Evolutionary conservation across 2,888 invertebrate species (phyloP), one percentile per base, ranked within the genome.

Genomic region (Buathra laborator): DNA sequence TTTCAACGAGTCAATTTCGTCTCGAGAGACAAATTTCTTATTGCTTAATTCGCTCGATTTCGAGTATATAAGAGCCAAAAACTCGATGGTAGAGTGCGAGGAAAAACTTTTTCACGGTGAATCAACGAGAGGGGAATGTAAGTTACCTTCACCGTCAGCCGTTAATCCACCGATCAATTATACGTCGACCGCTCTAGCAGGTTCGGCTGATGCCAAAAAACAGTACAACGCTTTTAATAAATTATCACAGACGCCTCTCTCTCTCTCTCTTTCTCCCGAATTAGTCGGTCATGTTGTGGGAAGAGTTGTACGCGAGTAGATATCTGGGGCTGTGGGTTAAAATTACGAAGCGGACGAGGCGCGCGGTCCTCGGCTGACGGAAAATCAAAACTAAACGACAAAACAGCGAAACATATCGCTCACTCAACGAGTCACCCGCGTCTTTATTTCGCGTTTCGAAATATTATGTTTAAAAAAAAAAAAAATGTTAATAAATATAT

Each of bases 161-260:
- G 66, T 72, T 77, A 72, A 81, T 81, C 81, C 81, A 77, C 72
- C 67, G 68, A 84, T 84, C 81, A 81, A 74, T 77, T 81, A 77
- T 37, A 24, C 2, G 72, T 37, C 37, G 2, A 37, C 37, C 37
- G 46, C 62, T 62, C 59, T 67, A 19, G 59, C 70, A 43, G 53
- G 77, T 37, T 66, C 53, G 51, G 59, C 48, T 75, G 77, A 77
- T 84, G 84, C 77, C 84, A 84, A 84, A 74, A 72, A 68, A 53
- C 76, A 75, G 74, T 59, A 62, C 51, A 12, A 46, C 37, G 24
- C 46, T 68, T 72, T 76, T 77, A 74, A 84, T 84, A 84, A 84
- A 84, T 84, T 84, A 77, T 81, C 37, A 51, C 51, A 70, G 56
- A 81, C 84, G 84, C 84, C 81, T 77, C 37, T 7, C 37, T 37